Conservation (phyloP, 2,113 vertebrate genomes). For the Neofelis nebulosa region DNA sequence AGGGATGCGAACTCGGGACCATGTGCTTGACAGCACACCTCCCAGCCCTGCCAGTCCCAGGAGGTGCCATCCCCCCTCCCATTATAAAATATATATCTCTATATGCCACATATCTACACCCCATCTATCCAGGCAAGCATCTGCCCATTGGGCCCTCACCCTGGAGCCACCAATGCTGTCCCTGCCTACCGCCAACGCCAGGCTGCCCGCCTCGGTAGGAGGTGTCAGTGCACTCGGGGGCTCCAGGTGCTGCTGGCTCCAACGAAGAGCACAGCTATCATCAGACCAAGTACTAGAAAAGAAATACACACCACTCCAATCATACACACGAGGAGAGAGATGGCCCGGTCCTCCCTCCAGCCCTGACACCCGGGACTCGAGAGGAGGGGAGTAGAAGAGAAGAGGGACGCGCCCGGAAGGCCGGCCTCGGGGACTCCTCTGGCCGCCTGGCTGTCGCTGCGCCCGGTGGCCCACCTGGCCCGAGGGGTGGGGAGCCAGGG, state of each 20-base stretch:
- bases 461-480: constrained; percentile 75
- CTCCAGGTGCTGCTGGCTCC: constrained; percentile 56
- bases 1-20: constrained; percentile 75
- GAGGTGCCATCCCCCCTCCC: constrained; percentile 80
- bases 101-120: constrained; percentile 84
- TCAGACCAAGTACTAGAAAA: constrained; percentile 90
- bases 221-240: constrained; percentile 38
- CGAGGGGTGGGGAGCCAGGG: constrained; percentile 71
- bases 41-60: constrained; percentile 76
- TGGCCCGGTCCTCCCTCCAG: constrained; percentile 56
- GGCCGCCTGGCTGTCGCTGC: not conserved
- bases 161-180: constrained; percentile 56
- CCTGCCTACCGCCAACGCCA: constrained; percentile 58
- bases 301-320: constrained; percentile 88
- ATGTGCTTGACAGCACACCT: constrained; percentile 72
- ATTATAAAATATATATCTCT: constrained; percentile 84
- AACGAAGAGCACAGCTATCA: constrained; percentile 87
- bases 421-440: not conserved
- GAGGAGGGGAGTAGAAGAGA: constrained; percentile 75
- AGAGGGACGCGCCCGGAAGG: constrained; percentile 46
- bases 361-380: constrained; percentile 69
- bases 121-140: constrained; percentile 75
- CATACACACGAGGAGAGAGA: constrained; percentile 84
- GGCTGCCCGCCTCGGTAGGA: constrained; percentile 56
- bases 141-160: constrained; percentile 67